phyloP scores from a whole-genome alignment of 2,888 invertebrate genomes.

The Lamproptera curius region DNA sequence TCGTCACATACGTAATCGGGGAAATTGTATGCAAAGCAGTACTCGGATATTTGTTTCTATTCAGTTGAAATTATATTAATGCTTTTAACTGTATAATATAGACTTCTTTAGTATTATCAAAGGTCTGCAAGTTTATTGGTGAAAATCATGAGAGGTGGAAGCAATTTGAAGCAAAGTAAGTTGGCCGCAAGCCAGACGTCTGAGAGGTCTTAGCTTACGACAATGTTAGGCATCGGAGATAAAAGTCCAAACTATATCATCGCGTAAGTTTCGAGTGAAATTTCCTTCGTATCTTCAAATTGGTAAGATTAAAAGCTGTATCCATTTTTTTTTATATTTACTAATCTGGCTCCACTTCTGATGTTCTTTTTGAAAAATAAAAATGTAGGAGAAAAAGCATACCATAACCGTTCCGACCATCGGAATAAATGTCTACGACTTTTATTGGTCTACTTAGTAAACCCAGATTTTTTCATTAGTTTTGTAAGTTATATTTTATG shows the following conservation, averaged over 20 bases:
- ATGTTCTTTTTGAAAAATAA: not conserved
- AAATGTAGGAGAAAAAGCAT: no score
- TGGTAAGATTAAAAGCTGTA: conserved; percentile 15
- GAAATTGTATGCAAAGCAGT: no score
- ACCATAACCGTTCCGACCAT: not conserved
- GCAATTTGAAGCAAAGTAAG: conserved; percentile 60
- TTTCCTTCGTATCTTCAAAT: conserved; percentile 23
- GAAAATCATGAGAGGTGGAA: conserved; percentile 44
- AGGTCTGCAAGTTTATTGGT: conserved; percentile 32
- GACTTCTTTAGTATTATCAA: conserved; percentile 4
- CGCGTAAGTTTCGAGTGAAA: conserved; percentile 31
- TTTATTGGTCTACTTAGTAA: not conserved
- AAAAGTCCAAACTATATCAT: conserved; percentile 50
- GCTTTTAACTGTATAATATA: not conserved
- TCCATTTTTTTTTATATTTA: conserved; percentile 11
- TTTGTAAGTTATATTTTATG: no score
- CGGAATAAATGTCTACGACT: not conserved
- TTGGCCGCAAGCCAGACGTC: conserved; percentile 60
- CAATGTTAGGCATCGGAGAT: conserved; percentile 52
- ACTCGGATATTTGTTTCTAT: conserved; percentile 27
- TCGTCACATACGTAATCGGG: not conserved
- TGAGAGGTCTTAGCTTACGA: conserved; percentile 48
- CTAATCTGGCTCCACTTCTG: conserved; percentile 8
- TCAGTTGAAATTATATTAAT: not conserved
- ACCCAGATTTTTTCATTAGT: no score